Conservation (phyloP, 2,113 vertebrate genomes). For the Paraplagusia blochii region DNA sequence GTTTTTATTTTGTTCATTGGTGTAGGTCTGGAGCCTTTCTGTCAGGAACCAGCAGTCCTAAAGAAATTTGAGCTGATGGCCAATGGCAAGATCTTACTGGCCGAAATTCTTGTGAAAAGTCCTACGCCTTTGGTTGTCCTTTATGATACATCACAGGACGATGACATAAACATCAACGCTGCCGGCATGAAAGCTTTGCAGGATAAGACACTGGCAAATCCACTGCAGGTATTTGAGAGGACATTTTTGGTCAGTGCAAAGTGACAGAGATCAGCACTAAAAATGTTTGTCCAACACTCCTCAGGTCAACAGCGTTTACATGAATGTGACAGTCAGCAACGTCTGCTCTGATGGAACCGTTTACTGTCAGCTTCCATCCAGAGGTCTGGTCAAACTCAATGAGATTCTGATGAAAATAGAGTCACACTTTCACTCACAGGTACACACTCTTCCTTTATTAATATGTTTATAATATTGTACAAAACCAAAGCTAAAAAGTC, state of each 20-base stretch:
- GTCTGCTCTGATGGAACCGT: conserved; percentile 91
- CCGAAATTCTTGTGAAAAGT: conserved; percentile 87
- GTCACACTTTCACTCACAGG: conserved; percentile 85
- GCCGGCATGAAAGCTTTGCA: conserved; percentile 85
- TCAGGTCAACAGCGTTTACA: conserved; percentile 85
- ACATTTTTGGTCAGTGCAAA: not conserved
- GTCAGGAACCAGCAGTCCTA: conserved; percentile 81
- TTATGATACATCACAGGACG: conserved; percentile 95
- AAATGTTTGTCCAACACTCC: conserved; percentile 11
- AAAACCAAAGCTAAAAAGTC: too few relatives aligned
- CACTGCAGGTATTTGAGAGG: conserved; percentile 79
- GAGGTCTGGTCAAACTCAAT: conserved; percentile 83
- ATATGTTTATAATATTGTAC: not conserved
- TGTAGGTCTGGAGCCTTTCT: conserved; percentile 87
- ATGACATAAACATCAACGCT: conserved; percentile 95
- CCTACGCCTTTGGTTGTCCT: conserved; percentile 86
- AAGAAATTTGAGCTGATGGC: conserved; percentile 86
- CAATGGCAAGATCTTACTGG: conserved; percentile 87
- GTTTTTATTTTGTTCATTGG: not conserved
- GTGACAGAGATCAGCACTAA: not conserved
- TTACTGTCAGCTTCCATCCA: conserved; percentile 89
- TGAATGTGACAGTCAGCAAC: conserved; percentile 85
- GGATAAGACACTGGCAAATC: conserved; percentile 82
- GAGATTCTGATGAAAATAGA: conserved; percentile 84
- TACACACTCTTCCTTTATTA: conserved; percentile 35